phyloP scores from a whole-genome alignment of 2,113 vertebrate species.

The Sarotherodon lohbergeri region DNA sequence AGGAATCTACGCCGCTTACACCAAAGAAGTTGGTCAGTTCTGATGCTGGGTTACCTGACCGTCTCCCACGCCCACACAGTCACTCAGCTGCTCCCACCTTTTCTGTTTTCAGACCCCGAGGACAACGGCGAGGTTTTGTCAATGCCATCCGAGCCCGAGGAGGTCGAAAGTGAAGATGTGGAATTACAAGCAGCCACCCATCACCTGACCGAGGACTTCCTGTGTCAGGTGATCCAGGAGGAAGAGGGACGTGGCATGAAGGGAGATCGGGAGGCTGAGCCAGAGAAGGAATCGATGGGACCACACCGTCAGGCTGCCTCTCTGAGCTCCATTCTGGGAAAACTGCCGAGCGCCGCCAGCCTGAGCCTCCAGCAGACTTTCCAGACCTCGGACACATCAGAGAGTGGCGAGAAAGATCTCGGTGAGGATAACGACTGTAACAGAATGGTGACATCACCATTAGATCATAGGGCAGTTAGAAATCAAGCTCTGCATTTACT shows the following conservation, averaged over 20 bases:
- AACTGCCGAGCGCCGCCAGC: conserved; percentile 79
- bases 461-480: background rate
- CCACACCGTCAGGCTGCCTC: conserved; percentile 40
- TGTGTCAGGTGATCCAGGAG: conserved; percentile 77
- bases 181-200: conserved; percentile 84
- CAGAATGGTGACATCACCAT: background rate
- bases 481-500: background rate
- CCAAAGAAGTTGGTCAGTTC: conserved; percentile 67
- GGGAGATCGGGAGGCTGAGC: background rate
- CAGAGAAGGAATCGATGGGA: background rate
- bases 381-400: conserved; percentile 78
- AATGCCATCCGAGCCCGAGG: conserved; percentile 58
- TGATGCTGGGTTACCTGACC: background rate
- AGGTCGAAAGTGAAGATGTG: conserved; percentile 79
- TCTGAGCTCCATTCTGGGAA: conserved; percentile 81
- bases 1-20: conserved; percentile 82
- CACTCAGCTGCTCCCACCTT: background rate
- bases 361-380: conserved; percentile 85
- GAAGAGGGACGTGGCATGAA: background rate
- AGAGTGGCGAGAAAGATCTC: conserved; percentile 53
- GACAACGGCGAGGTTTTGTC: conserved; percentile 69
- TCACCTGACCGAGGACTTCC: conserved; percentile 88
- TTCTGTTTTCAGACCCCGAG: conserved; percentile 60
- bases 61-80: background rate
- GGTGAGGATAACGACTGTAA: conserved; percentile 57